Base-by-base conservation (phyloP, 2,888 invertebrate genomes). In the Noctua fimbriata region DNA sequence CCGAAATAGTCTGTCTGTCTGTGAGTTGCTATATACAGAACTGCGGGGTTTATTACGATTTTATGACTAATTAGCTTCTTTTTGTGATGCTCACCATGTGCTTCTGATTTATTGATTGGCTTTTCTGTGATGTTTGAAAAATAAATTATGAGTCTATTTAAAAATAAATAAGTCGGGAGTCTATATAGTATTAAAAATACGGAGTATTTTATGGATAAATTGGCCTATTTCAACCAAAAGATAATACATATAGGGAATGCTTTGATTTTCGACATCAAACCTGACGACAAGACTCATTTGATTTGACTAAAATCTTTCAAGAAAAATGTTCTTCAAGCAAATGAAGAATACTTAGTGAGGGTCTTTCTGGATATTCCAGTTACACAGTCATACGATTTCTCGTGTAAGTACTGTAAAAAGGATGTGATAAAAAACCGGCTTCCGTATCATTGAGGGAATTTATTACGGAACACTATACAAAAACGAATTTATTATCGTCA, bases 1-100 rank as follows among this genome's bases (percentile, higher is more conserved):
- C 92, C 86, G 89, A 94, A 93, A 94, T 94, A 92, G 87, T 89
- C 75, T 55, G 89, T 90, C 91, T 90, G 93, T 92, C 91, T 89
- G 91, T 86, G 90, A 88, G 86, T 89, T 84, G 70, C 86, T 89
- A 83, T 84, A 86, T 90, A 71, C 85, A 86, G 89, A 85, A 84
- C 70, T 67, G 67, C 44, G 65, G 69, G 72, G 81, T 87, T 81
- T 88, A 88, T 85, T 88, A 86, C 83, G 65, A 83, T 79, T 85
- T 84, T 89, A 89, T 84, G 78, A 79, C 79, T 81, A 80, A 86
- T 78, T 83, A 79, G 65, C 76, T 83, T 74, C 58, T 81, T 81
- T 84, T 84, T 80, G 67, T 76, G 44, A 67, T 66, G 55, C 18
- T 65, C 28, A 21, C 63, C 63, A 63, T 63, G 70, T 79, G 65